These are phyloP conservation scores for Pyrrhia umbra DNA, from an alignment of 2,888 invertebrate genomes.

Conservation along the genomic window DNA sequence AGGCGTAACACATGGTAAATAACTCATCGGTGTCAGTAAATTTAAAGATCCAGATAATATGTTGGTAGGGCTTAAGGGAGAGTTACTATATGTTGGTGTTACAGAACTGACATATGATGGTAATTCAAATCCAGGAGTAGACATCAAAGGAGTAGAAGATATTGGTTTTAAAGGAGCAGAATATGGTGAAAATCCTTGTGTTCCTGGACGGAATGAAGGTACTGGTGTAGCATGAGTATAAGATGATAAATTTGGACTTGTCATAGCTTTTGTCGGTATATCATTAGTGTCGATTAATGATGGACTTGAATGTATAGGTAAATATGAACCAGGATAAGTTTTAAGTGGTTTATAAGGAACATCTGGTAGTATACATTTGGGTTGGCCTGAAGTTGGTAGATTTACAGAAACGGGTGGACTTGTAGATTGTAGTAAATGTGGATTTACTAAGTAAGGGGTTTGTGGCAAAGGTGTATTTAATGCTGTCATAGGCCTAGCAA, in stretches of 20 bases:
- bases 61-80: neutral
- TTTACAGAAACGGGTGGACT: neutral
- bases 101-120: neutral
- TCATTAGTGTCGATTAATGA: neutral
- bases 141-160: neutral
- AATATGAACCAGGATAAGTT: neutral
- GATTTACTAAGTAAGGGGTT: neutral
- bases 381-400: neutral
- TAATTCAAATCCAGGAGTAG: neutral
- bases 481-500: neutral
- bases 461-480: neutral
- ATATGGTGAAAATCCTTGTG: neutral
- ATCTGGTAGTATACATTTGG: neutral
- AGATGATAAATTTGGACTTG: neutral
- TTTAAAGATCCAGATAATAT: neutral
- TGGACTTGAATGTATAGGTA: neutral
- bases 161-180: neutral
- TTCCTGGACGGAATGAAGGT: neutral
- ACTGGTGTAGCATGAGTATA: neutral
- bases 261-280: neutral
- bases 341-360: neutral
- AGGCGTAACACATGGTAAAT: neutral
- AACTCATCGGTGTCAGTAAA: neutral
- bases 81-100: neutral
- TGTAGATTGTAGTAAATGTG: neutral